Conservation (phyloP, 2,888 invertebrate genomes). For the Andrena bicolor region DNA sequence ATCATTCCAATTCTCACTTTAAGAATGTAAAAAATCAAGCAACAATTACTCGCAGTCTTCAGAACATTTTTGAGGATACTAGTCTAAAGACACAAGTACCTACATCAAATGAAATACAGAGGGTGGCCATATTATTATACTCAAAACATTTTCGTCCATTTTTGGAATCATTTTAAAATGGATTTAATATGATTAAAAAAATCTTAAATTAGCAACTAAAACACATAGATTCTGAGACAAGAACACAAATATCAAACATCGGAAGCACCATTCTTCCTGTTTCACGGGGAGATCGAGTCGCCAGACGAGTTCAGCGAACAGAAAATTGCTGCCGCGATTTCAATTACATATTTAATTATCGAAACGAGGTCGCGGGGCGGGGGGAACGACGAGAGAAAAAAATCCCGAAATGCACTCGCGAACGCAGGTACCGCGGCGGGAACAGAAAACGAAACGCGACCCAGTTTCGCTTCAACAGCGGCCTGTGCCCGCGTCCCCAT, state of each 20-base stretch:
- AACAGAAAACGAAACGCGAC: conserved; percentile 66
- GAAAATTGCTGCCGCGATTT: conserved; percentile 30
- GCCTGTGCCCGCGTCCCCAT: neutral
- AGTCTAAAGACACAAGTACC: too few relatives aligned
- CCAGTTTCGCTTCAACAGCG: conserved; percentile 58
- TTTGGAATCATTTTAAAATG: too few relatives aligned
- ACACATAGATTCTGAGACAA: too few relatives aligned
- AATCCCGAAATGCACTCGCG: conserved; percentile 27
- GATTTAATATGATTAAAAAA: too few relatives aligned
- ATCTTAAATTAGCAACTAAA: too few relatives aligned
- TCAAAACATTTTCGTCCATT: too few relatives aligned
- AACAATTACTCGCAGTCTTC: too few relatives aligned
- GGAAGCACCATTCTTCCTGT: neutral
- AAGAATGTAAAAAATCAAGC: too few relatives aligned
- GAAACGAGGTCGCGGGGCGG: conserved; percentile 18
- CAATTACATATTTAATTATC: conserved; percentile 53
- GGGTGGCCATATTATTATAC: too few relatives aligned
- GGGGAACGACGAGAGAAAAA: neutral
- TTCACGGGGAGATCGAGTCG: neutral
- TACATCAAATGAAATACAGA: too few relatives aligned
- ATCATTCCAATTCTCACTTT: too few relatives aligned
- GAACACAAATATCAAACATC: neutral
- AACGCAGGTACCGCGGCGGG: conserved; percentile 23
- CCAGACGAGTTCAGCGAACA: neutral
- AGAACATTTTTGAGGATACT: too few relatives aligned